Evolutionary conservation across 2,888 invertebrate genomes (phyloP), one percentile per base, ranked within the genome.

Genomic region (Tachina grossa): DNA sequence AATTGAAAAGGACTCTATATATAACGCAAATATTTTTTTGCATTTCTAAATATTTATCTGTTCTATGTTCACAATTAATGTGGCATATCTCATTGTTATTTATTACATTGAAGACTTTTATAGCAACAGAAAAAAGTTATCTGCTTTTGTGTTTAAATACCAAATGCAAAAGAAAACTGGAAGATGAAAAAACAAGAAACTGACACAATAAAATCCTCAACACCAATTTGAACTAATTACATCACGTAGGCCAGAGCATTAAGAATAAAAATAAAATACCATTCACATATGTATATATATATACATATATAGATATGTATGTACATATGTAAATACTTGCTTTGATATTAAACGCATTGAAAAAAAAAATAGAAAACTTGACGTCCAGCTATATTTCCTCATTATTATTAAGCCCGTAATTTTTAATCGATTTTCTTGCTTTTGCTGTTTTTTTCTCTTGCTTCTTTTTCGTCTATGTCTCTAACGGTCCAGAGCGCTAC

Each of bases 341-440:
- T 59, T 72, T 57, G 22, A 43, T 59, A 39, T 45, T 19, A 66
- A 81, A 59, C 49, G 39, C 11, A 59, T 68, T 74, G 41, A 9
- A 49, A n/a, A 19, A 47, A 49, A 31, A 47, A 39, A n/a, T 14
- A 53, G 11, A 31, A 57, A 66, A 19, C 16, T 9, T 22, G 9
- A 71, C 63, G 61, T 45, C 63, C 72, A 66, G 59, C 59, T 45
- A 59, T 74, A 68, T 81, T 81, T 81, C 51, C 80, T 74, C 59
- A 81, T 81, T 81, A 81, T 61, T 66, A 63, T 79, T 57, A 41
- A 66, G 68, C 6, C 19, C 43, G 65, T 76, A 72, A 76, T 72
- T 76, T 61, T 63, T 74, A 81, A 85, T 81, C 84, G 84, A 81
- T 85, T 81, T 81, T 59, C 66, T 61, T 57, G 45, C 61, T 72